Evolutionary conservation across 2,888 invertebrate genomes (phyloP).

Genomic region (Trachelus iudaicus): DNA sequence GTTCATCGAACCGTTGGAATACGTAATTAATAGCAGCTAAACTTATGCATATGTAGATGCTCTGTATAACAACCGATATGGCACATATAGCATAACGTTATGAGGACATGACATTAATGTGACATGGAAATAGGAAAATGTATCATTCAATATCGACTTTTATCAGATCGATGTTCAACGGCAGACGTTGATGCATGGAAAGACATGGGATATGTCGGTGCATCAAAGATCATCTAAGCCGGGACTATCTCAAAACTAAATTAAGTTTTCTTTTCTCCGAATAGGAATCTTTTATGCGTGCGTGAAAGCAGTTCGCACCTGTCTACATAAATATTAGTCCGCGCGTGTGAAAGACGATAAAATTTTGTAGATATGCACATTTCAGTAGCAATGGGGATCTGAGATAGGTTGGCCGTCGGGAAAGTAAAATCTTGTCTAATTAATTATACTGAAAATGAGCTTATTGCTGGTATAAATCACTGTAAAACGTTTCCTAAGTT

Average conservation of each 20-base stretch:
- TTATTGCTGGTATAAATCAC: neutral
- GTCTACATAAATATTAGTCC: slow-evolving; percentile 12
- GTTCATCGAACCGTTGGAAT: slow-evolving; percentile 25
- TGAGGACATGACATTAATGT: too few species aligned
- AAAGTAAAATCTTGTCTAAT: neutral
- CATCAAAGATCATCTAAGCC: too few species aligned
- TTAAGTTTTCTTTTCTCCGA: too few species aligned
- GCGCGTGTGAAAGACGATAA: slow-evolving; percentile 16
- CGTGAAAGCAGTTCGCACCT: slow-evolving; percentile 16
- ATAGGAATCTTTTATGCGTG: slow-evolving; percentile 13
- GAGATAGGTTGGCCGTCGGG: neutral
- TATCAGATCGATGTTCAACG: neutral
- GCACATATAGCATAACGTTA: too few species aligned
- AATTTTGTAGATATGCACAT: slow-evolving; percentile 1
- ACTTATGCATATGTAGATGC: slow-evolving; percentile 3
- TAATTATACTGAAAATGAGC: slow-evolving; percentile 2
- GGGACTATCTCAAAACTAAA: too few species aligned
- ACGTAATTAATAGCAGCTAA: slow-evolving; percentile 26
- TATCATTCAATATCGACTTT: neutral
- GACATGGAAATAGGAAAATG: neutral
- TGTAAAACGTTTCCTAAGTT: too few species aligned
- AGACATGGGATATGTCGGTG: too few species aligned
- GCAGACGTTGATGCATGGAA: too few species aligned
- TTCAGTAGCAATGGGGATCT: neutral
- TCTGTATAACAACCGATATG: too few species aligned